phyloP scores from a whole-genome alignment of 2,888 invertebrate genomes.

The Xylocampa areola region DNA sequence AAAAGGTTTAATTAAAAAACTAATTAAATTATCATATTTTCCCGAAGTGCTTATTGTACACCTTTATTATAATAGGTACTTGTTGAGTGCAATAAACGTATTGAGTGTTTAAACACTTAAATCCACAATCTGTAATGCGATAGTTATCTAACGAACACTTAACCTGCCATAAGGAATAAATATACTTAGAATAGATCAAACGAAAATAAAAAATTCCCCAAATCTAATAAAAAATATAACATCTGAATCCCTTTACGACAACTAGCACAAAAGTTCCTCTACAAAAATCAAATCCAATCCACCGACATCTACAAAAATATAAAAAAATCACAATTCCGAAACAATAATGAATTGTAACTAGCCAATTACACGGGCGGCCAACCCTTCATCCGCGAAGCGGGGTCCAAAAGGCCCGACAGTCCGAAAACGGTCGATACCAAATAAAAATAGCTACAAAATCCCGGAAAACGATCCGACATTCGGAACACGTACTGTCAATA shows the following conservation, averaged over 20 bases:
- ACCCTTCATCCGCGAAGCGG: constrained; percentile 80
- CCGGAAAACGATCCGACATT: constrained; percentile 82
- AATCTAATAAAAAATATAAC: constrained; percentile 8
- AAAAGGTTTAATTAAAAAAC: too few species aligned
- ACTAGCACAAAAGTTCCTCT: background rate
- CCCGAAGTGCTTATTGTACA: too few species aligned
- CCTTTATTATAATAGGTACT: too few species aligned
- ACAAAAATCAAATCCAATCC: constrained; percentile 15
- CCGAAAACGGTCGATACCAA: constrained; percentile 79
- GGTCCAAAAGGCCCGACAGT: constrained; percentile 66
- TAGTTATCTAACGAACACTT: background rate
- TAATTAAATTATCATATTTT: too few species aligned
- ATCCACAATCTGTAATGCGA: too few species aligned
- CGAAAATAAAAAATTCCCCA: background rate
- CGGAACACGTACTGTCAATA: constrained; percentile 88
- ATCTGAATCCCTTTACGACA: background rate
- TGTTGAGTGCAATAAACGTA: too few species aligned
- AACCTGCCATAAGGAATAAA: background rate
- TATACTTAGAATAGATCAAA: background rate
- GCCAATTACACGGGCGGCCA: constrained; percentile 85
- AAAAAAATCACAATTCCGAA: constrained; percentile 72
- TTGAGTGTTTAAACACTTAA: too few species aligned
- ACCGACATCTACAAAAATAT: constrained; percentile 20
- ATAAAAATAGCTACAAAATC: constrained; percentile 87
- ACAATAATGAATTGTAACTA: constrained; percentile 88